Conservation (phyloP, 2,113 vertebrate genomes). For the Cyrtonyx montezumae region DNA sequence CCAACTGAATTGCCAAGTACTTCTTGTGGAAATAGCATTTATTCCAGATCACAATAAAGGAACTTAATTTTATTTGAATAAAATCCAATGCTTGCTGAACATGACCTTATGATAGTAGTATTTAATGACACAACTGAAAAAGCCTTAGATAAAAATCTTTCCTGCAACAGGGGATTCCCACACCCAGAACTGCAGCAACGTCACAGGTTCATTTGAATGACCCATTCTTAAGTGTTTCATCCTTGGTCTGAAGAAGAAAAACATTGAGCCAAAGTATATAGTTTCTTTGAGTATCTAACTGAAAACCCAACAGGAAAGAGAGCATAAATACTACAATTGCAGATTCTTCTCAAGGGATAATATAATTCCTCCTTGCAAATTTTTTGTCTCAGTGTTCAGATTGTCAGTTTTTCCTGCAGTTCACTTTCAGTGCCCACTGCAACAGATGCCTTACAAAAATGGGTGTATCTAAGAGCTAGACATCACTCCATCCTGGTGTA, state of each 20-base stretch:
- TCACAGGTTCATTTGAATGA: not conserved
- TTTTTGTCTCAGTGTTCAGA: not conserved
- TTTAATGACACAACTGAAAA: not conserved
- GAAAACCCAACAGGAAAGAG: not conserved
- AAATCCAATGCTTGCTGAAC: not conserved
- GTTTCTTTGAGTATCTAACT: not conserved
- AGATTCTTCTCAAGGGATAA: not conserved
- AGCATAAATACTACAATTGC: not conserved
- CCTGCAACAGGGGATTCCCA: not conserved
- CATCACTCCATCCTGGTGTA: not conserved
- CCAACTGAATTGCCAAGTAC: not conserved
- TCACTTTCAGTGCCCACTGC: not conserved
- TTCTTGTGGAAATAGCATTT: not conserved
- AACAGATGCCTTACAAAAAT: not conserved
- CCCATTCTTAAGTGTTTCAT: not conserved
- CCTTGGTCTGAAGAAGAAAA: not conserved
- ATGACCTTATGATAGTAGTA: not conserved
- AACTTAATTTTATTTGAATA: not conserved
- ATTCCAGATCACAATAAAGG: not conserved
- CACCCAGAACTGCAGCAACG: not conserved
- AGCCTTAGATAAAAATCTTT: not conserved
- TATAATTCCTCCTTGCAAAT: not conserved
- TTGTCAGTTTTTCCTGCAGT: not conserved
- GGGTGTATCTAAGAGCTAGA: not conserved
- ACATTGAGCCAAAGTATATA: not conserved